Percentiles rank a stretch among this genome's conserved stretches.
These are phyloP conservation scores for Morone saxatilis DNA, from an alignment of 2,113 vertebrate species.

Conservation along the genomic window DNA sequence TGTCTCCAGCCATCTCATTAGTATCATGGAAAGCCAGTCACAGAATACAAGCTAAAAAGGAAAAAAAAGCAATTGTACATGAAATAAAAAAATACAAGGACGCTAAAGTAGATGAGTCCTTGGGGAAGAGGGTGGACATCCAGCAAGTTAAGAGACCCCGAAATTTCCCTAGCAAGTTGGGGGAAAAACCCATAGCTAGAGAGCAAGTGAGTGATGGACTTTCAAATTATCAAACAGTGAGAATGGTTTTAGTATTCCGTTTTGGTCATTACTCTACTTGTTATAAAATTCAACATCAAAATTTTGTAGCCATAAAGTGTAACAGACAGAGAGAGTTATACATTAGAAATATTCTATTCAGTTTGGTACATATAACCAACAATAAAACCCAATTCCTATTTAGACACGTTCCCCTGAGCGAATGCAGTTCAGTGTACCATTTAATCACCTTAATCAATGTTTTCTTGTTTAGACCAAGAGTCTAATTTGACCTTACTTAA, in stretches of 20 bases:
- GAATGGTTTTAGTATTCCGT: background rate
- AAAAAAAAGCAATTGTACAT: background rate
- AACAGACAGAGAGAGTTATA: background rate
- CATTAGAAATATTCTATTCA: background rate
- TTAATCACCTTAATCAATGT: slow-evolving; percentile 1
- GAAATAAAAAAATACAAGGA: background rate
- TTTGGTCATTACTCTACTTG: background rate
- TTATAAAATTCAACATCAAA: background rate
- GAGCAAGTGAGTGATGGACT: background rate
- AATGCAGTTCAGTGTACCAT: background rate
- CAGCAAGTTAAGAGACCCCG: background rate
- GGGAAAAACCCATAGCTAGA: background rate
- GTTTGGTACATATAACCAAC: background rate
- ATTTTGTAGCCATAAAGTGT: background rate
- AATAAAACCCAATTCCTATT: background rate
- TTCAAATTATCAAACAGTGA: background rate
- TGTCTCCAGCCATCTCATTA: background rate
- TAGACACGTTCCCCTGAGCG: background rate
- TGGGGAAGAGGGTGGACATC: background rate
- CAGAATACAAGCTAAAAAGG: background rate
- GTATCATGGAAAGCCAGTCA: background rate
- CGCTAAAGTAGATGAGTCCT: background rate
- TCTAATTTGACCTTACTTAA: slow-evolving; percentile 30
- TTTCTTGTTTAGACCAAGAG: slow-evolving; percentile 12
- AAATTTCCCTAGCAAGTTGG: background rate